Percentiles rank a stretch among this genome's conserved stretches.
Conservation (phyloP, 2,797 vertebrate species). For the Psittacula echo region DNA sequence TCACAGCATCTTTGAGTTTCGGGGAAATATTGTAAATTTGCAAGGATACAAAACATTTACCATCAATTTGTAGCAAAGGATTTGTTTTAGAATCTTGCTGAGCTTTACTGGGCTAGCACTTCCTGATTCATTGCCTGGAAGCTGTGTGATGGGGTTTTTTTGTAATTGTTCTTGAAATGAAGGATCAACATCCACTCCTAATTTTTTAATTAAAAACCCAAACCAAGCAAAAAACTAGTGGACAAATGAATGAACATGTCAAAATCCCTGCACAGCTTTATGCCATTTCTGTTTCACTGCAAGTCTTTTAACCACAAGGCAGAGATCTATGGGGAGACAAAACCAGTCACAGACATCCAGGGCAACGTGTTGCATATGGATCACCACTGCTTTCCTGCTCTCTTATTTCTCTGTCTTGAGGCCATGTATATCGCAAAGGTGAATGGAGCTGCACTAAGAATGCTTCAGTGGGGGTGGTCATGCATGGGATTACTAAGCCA, state of each 20-base stretch:
- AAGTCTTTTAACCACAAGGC: neutral
- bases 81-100: neutral
- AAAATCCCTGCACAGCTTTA: neutral
- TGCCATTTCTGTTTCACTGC: neutral
- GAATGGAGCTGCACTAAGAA: neutral
- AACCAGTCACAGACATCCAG: too few species aligned
- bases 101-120: neutral
- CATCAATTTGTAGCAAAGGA: neutral
- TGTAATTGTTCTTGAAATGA: neutral
- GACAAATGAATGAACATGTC: neutral
- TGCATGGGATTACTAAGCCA: neutral
- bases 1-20: neutral
- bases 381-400: neutral
- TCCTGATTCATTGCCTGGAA: neutral
- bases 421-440: neutral
- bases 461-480: neutral
- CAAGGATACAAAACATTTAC: neutral
- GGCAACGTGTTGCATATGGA: neutral
- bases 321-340: neutral
- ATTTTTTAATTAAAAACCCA: neutral
- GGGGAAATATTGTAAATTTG: neutral
- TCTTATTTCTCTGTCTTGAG: neutral
- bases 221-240: rapidly evolving
- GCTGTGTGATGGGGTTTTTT: neutral
- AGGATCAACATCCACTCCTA: neutral